phyloP scores from a whole-genome alignment of 2,797 vertebrate species.

The Adrianichthys oophorus region DNA sequence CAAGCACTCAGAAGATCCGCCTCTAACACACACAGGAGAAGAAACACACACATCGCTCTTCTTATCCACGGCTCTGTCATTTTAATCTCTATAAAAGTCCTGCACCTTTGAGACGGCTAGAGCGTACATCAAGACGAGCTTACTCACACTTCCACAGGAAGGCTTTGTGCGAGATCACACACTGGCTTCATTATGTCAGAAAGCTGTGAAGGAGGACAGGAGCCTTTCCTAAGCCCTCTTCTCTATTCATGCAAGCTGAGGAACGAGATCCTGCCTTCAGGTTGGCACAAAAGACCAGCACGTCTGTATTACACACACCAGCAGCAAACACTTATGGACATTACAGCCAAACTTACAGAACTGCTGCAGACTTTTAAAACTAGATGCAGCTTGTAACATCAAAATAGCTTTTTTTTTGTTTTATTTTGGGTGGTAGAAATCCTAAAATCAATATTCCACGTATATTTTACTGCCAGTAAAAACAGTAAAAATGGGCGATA shows the following conservation, averaged over 20 bases:
- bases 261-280: conserved; percentile 50
- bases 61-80: conserved; percentile 48
- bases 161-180: conserved; percentile 43
- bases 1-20: conserved; percentile 46
- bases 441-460: too few relatives aligned
- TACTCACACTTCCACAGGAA: conserved; percentile 29
- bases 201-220: conserved; percentile 53
- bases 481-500: too few relatives aligned
- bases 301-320: conserved; percentile 33
- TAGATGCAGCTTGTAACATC: too few relatives aligned
- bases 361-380: conserved; percentile 8
- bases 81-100: conserved; percentile 45
- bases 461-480: too few relatives aligned
- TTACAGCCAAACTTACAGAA: conserved; percentile 27
- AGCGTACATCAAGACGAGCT: conserved; percentile 24
- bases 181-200: conserved; percentile 57
- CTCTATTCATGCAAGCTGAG: conserved; percentile 52
- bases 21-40: conserved; percentile 8
- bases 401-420: too few relatives aligned
- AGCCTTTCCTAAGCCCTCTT: conserved; percentile 43
- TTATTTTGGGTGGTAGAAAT: too few relatives aligned
- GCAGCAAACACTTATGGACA: conserved; percentile 31
- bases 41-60: conserved; percentile 6
- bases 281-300: conserved; percentile 49
- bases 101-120: conserved; percentile 28